Evolutionary conservation across 2,888 invertebrate species (phyloP), one percentile per base, ranked within the genome.

Genomic region (Hypomecis atomaria): DNA sequence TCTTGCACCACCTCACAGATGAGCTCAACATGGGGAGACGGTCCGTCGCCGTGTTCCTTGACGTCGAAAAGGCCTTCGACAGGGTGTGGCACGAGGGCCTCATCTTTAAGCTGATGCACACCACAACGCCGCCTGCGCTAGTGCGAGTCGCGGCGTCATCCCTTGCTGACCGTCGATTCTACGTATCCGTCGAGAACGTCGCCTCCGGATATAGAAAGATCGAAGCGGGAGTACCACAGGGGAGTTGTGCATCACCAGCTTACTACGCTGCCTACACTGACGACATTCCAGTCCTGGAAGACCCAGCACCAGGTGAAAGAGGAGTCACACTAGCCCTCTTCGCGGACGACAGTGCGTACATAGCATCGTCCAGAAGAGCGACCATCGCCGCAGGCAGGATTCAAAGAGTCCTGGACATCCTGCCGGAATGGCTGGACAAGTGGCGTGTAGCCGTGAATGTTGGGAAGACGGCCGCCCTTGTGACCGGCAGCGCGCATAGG

Each of bases 71-170:
- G 36, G 49, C 69, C 5, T 78, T 82, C 62, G 78, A 80, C 58
- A 37, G 71, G 0, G 77, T 82, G 0, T 78, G 79, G 79, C 78
- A 80, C 56, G 53, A 59, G 0, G 77, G 80, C 4, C 72, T 81
- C 4, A 8, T 78, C 0, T 71, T 59, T 59, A 80, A 79, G 45
- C 53, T 78, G 7, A n/a, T 65, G 0, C 36, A 9, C 2, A 42
- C 69, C 1, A 11, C 59, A 0, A 23, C 56, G 33, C 73, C 71
- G 0, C 57, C 45, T 2, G 60, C 57, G 0, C 10, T 73, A 0
- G 59, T 71, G 0, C 40, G n/a, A 10, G 34, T 71, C 7, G n/a
- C 75, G 34, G 67, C 62, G 9, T 67, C 71, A 5, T 77, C 72
- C 62, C 65, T 78, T 0, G 3, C 43, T 0, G 23, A 68, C 6